Base-by-base conservation (phyloP, 2,888 invertebrate species). In the Steinernema scapterisci region DNA sequence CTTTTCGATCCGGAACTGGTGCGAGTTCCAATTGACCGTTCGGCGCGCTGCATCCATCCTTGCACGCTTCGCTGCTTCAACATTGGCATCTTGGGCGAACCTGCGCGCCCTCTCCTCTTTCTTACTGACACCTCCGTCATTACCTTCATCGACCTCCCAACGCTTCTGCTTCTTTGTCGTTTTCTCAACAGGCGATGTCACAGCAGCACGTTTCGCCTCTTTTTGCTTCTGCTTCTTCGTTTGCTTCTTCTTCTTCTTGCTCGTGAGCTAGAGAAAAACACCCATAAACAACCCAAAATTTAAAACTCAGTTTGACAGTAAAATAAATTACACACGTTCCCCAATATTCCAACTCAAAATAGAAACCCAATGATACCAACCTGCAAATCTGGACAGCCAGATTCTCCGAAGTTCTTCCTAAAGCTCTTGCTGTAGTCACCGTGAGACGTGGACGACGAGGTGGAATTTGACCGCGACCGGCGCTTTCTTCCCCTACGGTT, bases 101-200 rank as follows among this genome's bases (percentile, higher is more conserved):
- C 84, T 78, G 25, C 80, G 76, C 19, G 83, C 83, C 9, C 83
- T 73, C 48, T 81, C 81, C 51, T 79, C 77, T 79, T 82, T 73
- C 38, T 74, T 74, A 25, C 70, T 46, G 31, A 11, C 25, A 31
- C 25, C 63, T 25, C 38, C 63, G 16, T 16, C 63, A 31, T 63
- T 38, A 13, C 16, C 27, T 25, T 21, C 52, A 45, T 70, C 74
- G 44, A 74, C 71, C 1, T 73, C 73, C 54, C 75, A 73, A 46
- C 43, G 73, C 16, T 56, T 45, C 63, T 43, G 16, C 56, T 52
- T 52, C 43, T 73, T 54, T 21, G 38, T 38, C 19, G 5, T 25
- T 19, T 43, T 73, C 13, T 38, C 43, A 7, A 27, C 1, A n/a
- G 31, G 63, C 23, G 31, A 63, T 2, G 31, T 13, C n/a, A 19